A percentile compares a stretch with the other conserved stretches of the same genome.
These are phyloP conservation scores for Aurelia aurita complex sp. Pacific DNA, from an alignment of 30 jellyfish, hydroid and myxozoan genomes.

Conservation along the genomic window DNA sequence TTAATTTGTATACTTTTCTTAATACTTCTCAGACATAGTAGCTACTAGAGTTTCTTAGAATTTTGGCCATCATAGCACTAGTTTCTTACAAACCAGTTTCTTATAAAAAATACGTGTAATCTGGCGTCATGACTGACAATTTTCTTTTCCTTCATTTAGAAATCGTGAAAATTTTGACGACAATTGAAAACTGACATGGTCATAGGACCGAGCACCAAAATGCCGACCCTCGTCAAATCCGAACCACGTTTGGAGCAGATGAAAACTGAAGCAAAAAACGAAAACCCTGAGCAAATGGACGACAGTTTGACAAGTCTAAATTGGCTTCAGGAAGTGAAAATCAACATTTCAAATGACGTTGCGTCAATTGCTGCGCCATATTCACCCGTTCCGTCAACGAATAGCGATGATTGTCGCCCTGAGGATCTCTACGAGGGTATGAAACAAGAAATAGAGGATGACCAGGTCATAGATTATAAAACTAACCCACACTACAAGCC, in stretches of 20 bases:
- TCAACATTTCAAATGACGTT: slow-evolving; percentile 76
- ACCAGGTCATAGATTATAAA: slow-evolving; percentile 78
- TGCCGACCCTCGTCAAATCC: slow-evolving; percentile 26
- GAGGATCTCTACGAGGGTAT: slow-evolving; percentile 62
- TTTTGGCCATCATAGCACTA: not conserved
- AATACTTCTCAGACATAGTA: too few relatives aligned
- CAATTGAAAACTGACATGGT: not conserved
- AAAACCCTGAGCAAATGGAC: slow-evolving; percentile 52
- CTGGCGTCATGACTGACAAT: not conserved
- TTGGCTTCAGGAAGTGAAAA: slow-evolving; percentile 94
- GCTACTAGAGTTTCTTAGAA: too few relatives aligned
- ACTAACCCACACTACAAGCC: slow-evolving; percentile 93
- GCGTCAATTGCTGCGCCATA: slow-evolving; percentile 77
- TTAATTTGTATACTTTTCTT: not conserved
- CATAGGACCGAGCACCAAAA: not conserved
- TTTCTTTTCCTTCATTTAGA: not conserved
- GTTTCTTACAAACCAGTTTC: not conserved
- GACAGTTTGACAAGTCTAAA: slow-evolving; percentile 95
- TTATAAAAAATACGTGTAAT: not conserved
- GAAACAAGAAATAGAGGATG: slow-evolving; percentile 62
- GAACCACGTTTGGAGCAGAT: slow-evolving; percentile 25
- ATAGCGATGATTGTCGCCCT: slow-evolving; percentile 85
- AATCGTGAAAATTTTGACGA: too few relatives aligned
- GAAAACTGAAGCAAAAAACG: slow-evolving; percentile 31
- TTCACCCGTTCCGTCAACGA: slow-evolving; percentile 97